Conservation (phyloP, 2,797 vertebrate species). For the Phyllotis vaccarum region DNA sequence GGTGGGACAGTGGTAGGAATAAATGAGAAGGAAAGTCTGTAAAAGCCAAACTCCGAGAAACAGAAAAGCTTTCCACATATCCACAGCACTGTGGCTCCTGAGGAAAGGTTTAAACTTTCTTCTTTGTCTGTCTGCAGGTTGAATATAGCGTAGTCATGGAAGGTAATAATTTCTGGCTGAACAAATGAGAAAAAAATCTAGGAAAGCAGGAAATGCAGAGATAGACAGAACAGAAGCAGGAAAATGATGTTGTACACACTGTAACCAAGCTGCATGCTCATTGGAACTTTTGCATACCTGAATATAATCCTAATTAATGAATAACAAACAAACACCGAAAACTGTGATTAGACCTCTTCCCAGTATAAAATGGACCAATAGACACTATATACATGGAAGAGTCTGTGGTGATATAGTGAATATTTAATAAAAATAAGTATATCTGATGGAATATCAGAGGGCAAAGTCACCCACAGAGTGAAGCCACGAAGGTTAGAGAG, state of each 20-base stretch:
- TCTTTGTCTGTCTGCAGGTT: not conserved
- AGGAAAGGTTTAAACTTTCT: not conserved
- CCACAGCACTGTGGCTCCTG: not conserved
- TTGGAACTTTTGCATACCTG: not conserved
- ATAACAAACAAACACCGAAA: not conserved
- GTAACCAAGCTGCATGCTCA: not conserved
- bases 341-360: not conserved
- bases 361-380: not conserved
- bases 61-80: not conserved
- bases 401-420: too few relatives aligned
- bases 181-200: conserved; percentile 9
- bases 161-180: not conserved
- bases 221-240: not conserved
- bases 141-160: not conserved
- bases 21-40: not conserved
- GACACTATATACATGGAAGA: not conserved
- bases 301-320: not conserved
- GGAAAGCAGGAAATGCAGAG: not conserved
- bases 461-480: too few relatives aligned
- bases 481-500: too few relatives aligned
- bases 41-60: not conserved
- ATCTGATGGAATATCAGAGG: too few relatives aligned
- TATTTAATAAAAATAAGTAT: too few relatives aligned
- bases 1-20: not conserved
- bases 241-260: not conserved